These are phyloP conservation scores for Chelonoidis abingdonii DNA, from an alignment of 2,113 vertebrate species.

Conservation along the genomic window DNA sequence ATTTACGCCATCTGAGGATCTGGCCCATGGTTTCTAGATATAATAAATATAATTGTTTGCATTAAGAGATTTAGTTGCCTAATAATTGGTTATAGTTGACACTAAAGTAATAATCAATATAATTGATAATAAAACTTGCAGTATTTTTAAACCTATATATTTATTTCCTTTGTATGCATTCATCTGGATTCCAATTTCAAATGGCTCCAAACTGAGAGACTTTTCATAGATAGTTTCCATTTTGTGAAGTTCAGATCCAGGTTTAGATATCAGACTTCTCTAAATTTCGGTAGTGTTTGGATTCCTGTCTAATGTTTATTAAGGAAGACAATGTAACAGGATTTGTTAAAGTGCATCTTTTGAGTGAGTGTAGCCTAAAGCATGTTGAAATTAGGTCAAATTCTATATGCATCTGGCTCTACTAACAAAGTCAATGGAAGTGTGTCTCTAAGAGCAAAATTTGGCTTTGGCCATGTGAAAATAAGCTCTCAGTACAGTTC, in stretches of 20 bases:
- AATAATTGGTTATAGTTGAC: neutral
- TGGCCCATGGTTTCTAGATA: neutral
- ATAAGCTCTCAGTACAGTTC: neutral
- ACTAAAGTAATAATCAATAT: neutral
- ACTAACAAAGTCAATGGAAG: neutral
- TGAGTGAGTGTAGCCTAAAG: neutral
- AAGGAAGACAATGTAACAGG: neutral
- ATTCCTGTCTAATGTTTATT: neutral
- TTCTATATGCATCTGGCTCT: neutral
- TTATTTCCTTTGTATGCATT: neutral
- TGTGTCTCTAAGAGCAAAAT: neutral
- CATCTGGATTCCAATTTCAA: neutral
- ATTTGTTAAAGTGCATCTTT: conserved; percentile 5
- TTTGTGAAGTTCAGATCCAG: neutral
- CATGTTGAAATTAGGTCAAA: neutral
- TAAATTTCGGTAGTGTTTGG: neutral
- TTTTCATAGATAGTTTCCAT: neutral
- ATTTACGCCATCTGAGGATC: neutral
- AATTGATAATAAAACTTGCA: neutral
- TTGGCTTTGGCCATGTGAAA: neutral
- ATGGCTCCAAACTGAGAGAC: neutral
- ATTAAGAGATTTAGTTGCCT: neutral
- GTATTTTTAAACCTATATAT: neutral
- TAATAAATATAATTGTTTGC: neutral
- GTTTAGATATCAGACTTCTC: neutral